These are phyloP conservation scores for Pristionchus arcanus DNA, from an alignment of 2,888 invertebrate species.

Conservation along the genomic window DNA sequence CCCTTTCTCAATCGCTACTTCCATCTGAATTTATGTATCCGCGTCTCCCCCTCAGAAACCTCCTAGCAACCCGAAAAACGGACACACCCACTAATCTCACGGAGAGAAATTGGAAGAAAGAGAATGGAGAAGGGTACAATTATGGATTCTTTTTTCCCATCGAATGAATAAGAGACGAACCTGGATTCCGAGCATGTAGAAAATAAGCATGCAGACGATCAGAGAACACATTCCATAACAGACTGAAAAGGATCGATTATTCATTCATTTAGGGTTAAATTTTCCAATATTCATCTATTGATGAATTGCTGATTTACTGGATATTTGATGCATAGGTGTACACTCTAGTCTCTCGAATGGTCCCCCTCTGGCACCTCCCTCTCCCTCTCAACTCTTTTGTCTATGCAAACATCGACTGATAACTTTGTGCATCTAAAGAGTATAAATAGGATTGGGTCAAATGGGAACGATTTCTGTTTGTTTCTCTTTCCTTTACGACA, in stretches of 20 bases:
- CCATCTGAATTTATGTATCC: background rate
- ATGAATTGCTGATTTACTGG: too few relatives aligned
- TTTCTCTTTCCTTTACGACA: background rate
- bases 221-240: constrained; percentile 68
- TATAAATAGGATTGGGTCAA: constrained; percentile 17
- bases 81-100: background rate
- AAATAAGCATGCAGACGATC: constrained; percentile 71
- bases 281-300: too few relatives aligned
- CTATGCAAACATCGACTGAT: background rate
- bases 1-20: background rate
- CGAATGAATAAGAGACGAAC: constrained; percentile 32
- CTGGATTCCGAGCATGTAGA: constrained; percentile 76
- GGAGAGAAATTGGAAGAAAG: background rate
- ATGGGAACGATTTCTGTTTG: background rate
- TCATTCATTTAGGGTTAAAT: too few relatives aligned
- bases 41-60: background rate
- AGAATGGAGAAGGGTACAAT: background rate
- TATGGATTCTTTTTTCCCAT: background rate
- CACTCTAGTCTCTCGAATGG: background rate
- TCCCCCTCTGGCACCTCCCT: background rate
- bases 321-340: background rate
- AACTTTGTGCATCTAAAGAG: background rate
- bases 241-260: constrained; percentile 59
- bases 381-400: background rate
- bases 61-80: constrained; percentile 13